Conservation (phyloP, 2,113 vertebrate genomes). For the Psittacara wagleri region DNA sequence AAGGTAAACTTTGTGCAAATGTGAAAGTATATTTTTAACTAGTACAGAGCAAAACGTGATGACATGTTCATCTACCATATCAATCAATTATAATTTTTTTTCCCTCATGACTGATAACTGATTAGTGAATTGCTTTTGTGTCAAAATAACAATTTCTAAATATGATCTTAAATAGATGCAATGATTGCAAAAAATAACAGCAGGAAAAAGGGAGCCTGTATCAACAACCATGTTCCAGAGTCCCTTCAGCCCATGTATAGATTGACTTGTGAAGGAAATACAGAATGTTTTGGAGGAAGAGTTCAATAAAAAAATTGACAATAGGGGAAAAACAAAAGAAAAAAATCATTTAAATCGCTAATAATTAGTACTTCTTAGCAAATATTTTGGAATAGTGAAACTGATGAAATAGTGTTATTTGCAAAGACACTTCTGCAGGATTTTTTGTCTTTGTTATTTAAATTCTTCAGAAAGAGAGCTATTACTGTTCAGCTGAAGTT, state of each 20-base stretch:
- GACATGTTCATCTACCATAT: slow-evolving; percentile 19
- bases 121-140: slow-evolving; percentile 53
- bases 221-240: neutral
- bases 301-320: neutral
- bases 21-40: slow-evolving; percentile 36
- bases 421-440: neutral
- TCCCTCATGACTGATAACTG: slow-evolving; percentile 29
- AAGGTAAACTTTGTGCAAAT: neutral
- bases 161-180: slow-evolving; percentile 19
- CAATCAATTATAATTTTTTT: slow-evolving; percentile 46
- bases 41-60: neutral
- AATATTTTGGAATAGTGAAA: neutral
- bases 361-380: neutral
- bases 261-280: neutral
- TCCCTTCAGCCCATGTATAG: neutral
- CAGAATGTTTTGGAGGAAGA: slow-evolving; percentile 24
- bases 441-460: neutral
- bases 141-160: slow-evolving; percentile 59
- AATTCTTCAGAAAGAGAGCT: neutral
- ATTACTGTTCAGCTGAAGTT: neutral
- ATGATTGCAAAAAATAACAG: slow-evolving; percentile 34
- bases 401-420: neutral
- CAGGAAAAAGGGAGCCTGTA: neutral
- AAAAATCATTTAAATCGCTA: neutral
- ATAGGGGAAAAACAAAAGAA: neutral